A percentile compares a stretch with the other conserved stretches of the same genome.
These are phyloP conservation scores for Aphis gossypii DNA, from an alignment of 1,140 invertebrate genomes.

Conservation along the genomic window DNA sequence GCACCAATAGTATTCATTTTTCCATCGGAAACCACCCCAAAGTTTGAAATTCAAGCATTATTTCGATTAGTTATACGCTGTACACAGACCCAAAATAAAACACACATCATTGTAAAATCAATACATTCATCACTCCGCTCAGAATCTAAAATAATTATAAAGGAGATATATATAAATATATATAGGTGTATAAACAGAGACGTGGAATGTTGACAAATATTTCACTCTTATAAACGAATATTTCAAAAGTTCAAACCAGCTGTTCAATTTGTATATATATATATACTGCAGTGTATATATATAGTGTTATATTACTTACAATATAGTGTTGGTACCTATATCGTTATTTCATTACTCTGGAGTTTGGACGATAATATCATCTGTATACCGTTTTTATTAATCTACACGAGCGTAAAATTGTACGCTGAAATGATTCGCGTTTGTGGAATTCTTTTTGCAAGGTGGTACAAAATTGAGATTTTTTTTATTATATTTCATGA, in stretches of 20 bases:
- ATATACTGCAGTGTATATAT: too few species aligned
- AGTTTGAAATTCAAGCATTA: too few species aligned
- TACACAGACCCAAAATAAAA: too few species aligned
- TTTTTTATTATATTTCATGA: neutral
- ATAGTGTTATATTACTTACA: too few species aligned
- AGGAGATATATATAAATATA: too few species aligned
- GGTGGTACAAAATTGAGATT: neutral
- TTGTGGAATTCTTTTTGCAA: neutral
- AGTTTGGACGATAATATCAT: neutral
- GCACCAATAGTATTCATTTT: too few species aligned
- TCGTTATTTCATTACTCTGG: neutral
- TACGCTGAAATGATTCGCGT: neutral
- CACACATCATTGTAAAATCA: too few species aligned
- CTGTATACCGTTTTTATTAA: neutral
- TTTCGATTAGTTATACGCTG: too few species aligned
- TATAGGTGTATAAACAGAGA: neutral
- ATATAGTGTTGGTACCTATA: neutral
- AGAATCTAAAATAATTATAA: neutral
- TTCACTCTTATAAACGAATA: neutral
- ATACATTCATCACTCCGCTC: too few species aligned
- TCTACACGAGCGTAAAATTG: neutral
- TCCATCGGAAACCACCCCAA: too few species aligned
- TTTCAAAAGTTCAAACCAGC: slow-evolving; percentile 1
- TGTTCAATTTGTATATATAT: neutral
- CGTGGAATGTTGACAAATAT: neutral